Conservation (phyloP, 2,113 vertebrate species). For the Ailurus styani region DNA sequence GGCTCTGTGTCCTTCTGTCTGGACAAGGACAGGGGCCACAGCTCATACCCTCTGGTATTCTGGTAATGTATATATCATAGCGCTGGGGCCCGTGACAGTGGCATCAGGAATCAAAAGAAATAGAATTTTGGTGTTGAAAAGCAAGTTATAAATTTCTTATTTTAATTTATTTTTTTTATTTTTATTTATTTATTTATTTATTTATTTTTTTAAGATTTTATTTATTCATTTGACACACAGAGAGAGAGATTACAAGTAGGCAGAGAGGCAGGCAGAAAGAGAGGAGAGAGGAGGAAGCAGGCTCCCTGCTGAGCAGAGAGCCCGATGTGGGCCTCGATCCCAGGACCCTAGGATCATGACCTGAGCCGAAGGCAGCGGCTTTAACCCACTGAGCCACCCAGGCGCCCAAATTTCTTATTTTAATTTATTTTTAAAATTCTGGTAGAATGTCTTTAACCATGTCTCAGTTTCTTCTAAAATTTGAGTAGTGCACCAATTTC, state of each 20-base stretch:
- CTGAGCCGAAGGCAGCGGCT: no score
- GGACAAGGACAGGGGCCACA: not conserved
- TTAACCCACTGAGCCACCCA: no score
- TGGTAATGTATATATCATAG: not conserved
- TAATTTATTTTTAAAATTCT: constrained; percentile 17
- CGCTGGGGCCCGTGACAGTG: not conserved
- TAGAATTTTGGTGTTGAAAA: not conserved
- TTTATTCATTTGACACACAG: no score
- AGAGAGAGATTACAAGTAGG: no score
- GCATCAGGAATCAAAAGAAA: not conserved
- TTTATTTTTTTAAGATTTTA: no score
- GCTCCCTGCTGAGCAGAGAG: no score
- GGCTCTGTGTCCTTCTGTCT: not conserved
- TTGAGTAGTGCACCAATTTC: not conserved
- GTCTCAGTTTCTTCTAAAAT: constrained; percentile 23
- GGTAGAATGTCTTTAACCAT: not conserved
- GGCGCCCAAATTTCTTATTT: not conserved
- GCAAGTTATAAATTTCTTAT: not conserved
- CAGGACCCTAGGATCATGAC: no score
- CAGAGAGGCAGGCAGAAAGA: no score
- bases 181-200: no score
- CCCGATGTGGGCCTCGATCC: no score
- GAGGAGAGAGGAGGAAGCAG: no score
- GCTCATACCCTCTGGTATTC: not conserved
- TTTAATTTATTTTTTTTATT: not conserved